Evolutionary conservation across 1,140 invertebrate species (phyloP).

Genomic region (Lethocerus indicus): DNA sequence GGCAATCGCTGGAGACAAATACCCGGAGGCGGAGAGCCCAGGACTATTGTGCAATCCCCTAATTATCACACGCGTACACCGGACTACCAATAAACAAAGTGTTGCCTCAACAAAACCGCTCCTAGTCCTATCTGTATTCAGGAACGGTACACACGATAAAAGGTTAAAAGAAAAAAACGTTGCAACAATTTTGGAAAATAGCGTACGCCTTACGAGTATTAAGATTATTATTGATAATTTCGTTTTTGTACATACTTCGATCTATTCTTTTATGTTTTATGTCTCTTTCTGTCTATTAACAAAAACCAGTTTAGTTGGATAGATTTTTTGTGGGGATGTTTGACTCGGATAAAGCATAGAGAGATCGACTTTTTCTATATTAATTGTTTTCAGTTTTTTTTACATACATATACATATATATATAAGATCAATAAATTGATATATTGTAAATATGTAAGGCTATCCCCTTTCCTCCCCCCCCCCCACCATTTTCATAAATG

Average conservation of each 20-base stretch:
- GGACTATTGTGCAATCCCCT: too few relatives aligned
- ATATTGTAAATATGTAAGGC: constrained; percentile 1
- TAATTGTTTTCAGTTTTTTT: constrained; percentile 8
- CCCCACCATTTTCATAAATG: constrained; percentile 8
- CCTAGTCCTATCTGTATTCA: too few relatives aligned
- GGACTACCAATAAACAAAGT: too few relatives aligned
- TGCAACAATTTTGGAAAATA: constrained; percentile 9
- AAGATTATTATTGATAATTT: too few relatives aligned
- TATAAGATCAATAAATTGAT: background rate
- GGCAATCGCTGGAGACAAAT: too few relatives aligned
- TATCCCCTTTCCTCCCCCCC: constrained; percentile 3
- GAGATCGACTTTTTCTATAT: constrained; percentile 10
- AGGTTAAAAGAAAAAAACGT: constrained; percentile 1
- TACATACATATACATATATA: constrained; percentile 6
- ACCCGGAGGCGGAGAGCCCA: too few relatives aligned
- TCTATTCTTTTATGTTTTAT: too few relatives aligned
- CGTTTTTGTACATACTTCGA: constrained; percentile 14
- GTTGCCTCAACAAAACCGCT: too few relatives aligned
- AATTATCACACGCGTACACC: too few relatives aligned
- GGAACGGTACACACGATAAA: background rate
- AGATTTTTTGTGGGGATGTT: constrained; percentile 13
- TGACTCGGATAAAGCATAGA: constrained; percentile 8
- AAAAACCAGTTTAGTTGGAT: constrained; percentile 12
- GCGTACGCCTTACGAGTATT: constrained; percentile 7
- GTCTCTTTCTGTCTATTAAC: too few relatives aligned